Conservation (phyloP, 2,888 invertebrate genomes). For the Macrosoma leucophasiata region DNA sequence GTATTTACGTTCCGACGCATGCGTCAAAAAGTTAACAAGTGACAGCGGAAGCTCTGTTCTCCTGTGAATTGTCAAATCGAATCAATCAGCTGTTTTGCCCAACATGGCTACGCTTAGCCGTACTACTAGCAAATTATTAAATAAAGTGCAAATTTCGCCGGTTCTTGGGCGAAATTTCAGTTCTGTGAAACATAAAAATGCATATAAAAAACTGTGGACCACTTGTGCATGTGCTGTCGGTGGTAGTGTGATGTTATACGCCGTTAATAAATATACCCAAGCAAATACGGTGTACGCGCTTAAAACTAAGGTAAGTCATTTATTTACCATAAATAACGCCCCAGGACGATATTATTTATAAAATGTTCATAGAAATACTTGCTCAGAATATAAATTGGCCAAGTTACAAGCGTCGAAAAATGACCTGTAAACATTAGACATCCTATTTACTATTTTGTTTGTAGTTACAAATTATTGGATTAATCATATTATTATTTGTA, state of each 20-base stretch:
- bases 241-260: constrained; percentile 55
- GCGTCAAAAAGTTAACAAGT: too few species aligned
- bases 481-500: too few species aligned
- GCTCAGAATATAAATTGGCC: too few species aligned
- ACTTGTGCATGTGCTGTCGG: constrained; percentile 64
- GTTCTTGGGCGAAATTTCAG: constrained; percentile 50
- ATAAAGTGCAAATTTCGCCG: constrained; percentile 51
- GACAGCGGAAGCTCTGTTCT: too few species aligned
- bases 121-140: constrained; percentile 57
- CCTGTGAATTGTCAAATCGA: constrained; percentile 45
- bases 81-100: constrained; percentile 60
- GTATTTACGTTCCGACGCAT: too few species aligned
- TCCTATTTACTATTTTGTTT: too few species aligned
- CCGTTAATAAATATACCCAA: constrained; percentile 48
- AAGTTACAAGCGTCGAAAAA: too few species aligned
- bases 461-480: too few species aligned
- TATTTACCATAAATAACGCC: constrained; percentile 13
- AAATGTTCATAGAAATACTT: too few species aligned
- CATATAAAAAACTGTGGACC: constrained; percentile 43
- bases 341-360: too few species aligned
- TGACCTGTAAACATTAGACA: too few species aligned
- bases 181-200: constrained; percentile 44
- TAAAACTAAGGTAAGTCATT: constrained; percentile 61
- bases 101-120: constrained; percentile 72
- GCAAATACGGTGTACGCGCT: constrained; percentile 61